Percentiles rank a stretch among this genome's conserved stretches.
Evolutionary conservation across 2,888 invertebrate genomes (phyloP).

Genomic region (Pilophorus perplexus): DNA sequence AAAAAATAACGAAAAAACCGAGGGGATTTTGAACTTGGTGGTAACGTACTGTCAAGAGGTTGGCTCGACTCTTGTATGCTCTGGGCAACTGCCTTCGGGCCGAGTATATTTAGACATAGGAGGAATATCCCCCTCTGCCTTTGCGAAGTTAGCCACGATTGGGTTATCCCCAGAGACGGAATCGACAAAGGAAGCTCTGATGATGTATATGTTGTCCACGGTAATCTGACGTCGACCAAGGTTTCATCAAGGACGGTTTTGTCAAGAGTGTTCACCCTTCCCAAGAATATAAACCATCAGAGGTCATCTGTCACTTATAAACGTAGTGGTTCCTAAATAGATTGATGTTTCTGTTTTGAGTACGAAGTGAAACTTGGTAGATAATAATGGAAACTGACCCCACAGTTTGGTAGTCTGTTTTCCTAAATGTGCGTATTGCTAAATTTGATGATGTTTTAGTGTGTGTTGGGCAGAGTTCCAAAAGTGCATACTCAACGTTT

Average conservation of each 20-base stretch:
- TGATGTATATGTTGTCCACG: slow-evolving; percentile 15
- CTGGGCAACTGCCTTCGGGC: slow-evolving; percentile 27
- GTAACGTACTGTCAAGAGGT: slow-evolving; percentile 32
- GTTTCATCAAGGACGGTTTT: neutral
- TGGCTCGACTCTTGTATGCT: slow-evolving; percentile 27
- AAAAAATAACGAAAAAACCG: neutral
- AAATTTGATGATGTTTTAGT: too few relatives aligned
- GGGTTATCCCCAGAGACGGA: slow-evolving; percentile 4
- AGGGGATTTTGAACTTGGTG: slow-evolving; percentile 34
- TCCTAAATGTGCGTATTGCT: too few relatives aligned
- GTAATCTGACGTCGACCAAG: neutral
- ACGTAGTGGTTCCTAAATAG: too few relatives aligned
- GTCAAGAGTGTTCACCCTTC: too few relatives aligned
- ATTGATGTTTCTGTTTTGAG: too few relatives aligned
- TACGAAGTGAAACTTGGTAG: too few relatives aligned
- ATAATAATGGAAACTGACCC: too few relatives aligned
- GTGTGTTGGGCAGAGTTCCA: too few relatives aligned
- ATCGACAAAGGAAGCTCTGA: neutral
- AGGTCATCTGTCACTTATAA: too few relatives aligned
- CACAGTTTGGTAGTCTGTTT: too few relatives aligned
- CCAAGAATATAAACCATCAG: too few relatives aligned
- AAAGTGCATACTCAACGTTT: too few relatives aligned
- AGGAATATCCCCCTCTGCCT: slow-evolving; percentile 17
- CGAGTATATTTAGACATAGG: slow-evolving; percentile 24
- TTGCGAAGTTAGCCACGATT: slow-evolving; percentile 1